Evolutionary conservation across 2,888 invertebrate genomes (phyloP), one percentile per base, ranked within the genome.

Genomic region (Spisula subtruncata): DNA sequence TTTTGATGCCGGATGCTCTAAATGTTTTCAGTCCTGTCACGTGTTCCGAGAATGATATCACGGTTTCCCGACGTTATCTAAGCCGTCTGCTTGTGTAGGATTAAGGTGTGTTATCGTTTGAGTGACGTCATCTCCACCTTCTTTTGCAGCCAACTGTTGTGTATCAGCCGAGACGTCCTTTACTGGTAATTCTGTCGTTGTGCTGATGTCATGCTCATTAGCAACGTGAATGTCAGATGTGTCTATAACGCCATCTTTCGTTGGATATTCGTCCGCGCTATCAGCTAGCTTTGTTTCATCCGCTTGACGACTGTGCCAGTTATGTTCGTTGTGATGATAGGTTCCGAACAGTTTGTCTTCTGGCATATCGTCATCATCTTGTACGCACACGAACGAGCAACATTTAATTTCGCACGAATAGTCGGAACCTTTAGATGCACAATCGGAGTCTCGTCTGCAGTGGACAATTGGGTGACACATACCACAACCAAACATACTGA

Each of bases 401-500:
- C 83, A 83, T 66, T 25, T 60, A 14, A 66, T 46, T 56, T 66
- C 46, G 16, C 83, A 83, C 12, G 60, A 16, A 66, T 83, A 83
- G 18, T 25, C 25, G 41, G n/a, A 10, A 2, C 82, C 82, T 18
- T 82, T 29, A 16, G 29, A 56, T 12, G 12, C 10, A 25, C 83
- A 83, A 20, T 60, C 29, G 0, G 46, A 41, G 25, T 83, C 83
- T 2, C 41, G 46, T 1, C 32, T 54, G 12, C 83, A 83, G 1
- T 66, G 41, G 60, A 66, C 35, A n/a, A 46, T 25, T 14, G 83
- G 83, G 1, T n/a, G 60, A 46, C 83, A 83, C 25, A n/a, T n/a
- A 14, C 41, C 35, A n/a, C 83, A 83, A 2, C 66, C 66, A 46
- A 66, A 83, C 83, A 83, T 83, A 46, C 35, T 83, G 18, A 83